A percentile compares a stretch with the other conserved stretches of the same genome.
Conservation (phyloP, 1,140 invertebrate species). For the Chironomus tepperi region DNA sequence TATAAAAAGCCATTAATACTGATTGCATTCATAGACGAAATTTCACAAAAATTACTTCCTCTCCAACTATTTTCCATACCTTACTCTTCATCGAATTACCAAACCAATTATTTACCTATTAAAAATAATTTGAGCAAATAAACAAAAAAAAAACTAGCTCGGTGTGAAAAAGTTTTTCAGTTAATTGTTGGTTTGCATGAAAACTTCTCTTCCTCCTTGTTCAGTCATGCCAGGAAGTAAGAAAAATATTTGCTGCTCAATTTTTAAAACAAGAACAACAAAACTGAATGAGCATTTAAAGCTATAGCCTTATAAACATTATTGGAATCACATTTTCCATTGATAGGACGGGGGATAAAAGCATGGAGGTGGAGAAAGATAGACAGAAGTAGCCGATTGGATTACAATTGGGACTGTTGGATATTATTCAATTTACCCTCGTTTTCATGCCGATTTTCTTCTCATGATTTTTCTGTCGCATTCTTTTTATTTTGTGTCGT, state of each 20-base stretch:
- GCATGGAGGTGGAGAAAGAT: not conserved
- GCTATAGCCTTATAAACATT: not conserved
- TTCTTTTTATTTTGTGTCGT: not conserved
- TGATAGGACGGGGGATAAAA: not conserved
- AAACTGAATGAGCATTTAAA: not conserved
- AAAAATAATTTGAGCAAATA: slow-evolving; percentile 21
- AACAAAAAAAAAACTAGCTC: not conserved
- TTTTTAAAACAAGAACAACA: not conserved
- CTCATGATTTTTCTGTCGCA: not conserved
- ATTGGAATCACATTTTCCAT: not conserved
- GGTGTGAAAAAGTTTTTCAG: not conserved
- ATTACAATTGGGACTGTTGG: not conserved
- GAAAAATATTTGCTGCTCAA: not conserved
- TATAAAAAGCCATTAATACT: no score
- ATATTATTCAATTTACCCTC: slow-evolving; percentile 14
- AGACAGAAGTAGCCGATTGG: not conserved
- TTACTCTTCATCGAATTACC: no score
- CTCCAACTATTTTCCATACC: not conserved
- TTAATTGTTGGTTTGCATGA: slow-evolving; percentile 4
- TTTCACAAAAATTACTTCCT: not conserved
- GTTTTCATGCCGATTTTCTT: not conserved
- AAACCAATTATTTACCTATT: slow-evolving; percentile 17
- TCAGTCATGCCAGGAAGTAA: not conserved
- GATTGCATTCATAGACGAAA: not conserved
- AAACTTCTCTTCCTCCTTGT: not conserved